phyloP scores from a whole-genome alignment of 2,113 vertebrate species.

The Rana temporaria region DNA sequence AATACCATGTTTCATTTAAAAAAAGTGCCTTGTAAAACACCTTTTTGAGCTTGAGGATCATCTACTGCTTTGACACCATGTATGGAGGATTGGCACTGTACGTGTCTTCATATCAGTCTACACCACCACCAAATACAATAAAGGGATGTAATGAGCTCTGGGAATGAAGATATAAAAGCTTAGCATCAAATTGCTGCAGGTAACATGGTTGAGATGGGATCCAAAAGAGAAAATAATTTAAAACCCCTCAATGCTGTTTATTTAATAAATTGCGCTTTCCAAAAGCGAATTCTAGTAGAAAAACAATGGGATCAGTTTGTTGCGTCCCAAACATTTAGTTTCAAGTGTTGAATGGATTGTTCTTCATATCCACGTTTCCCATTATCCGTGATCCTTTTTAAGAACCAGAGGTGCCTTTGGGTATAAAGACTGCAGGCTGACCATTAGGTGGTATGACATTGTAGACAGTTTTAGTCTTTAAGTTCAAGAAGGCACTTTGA shows the following conservation, averaged over 20 bases:
- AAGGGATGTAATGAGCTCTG: background rate
- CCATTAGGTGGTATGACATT: background rate
- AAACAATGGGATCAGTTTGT: constrained; percentile 43
- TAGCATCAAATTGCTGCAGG: background rate
- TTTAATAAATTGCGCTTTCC: constrained; percentile 58
- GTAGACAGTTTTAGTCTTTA: background rate
- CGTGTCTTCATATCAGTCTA: background rate
- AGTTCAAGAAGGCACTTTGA: constrained; percentile 91
- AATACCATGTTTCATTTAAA: background rate
- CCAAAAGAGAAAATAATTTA: constrained; percentile 6
- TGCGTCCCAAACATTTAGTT: constrained; percentile 13
- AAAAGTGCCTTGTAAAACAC: background rate
- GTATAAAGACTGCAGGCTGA: background rate
- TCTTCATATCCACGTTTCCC: background rate
- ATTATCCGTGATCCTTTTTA: background rate
- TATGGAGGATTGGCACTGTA: background rate
- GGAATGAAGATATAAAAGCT: too few relatives aligned
- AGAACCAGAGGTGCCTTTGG: background rate
- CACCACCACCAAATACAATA: background rate
- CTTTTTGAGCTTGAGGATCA: too few relatives aligned
- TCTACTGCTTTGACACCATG: too few relatives aligned
- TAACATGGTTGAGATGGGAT: background rate
- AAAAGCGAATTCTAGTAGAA: constrained; percentile 55
- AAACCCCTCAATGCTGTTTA: constrained; percentile 54
- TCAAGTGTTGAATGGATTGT: constrained; percentile 57